phyloP scores from a whole-genome alignment of 2,888 invertebrate genomes.

The Perizoma affinitatum region DNA sequence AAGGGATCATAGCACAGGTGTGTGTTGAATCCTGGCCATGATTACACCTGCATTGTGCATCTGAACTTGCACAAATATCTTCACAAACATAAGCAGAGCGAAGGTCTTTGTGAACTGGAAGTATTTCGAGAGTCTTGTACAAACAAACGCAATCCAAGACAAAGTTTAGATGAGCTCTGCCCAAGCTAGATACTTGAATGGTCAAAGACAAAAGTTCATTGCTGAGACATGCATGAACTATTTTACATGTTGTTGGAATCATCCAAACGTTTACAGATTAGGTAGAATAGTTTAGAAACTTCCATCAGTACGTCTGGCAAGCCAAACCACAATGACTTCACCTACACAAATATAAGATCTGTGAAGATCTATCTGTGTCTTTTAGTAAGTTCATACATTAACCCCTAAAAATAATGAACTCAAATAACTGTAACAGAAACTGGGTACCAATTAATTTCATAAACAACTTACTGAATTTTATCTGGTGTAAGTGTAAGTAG shows the following conservation, averaged over 20 bases:
- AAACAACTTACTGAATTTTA: no score
- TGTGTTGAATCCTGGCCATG: slow-evolving; percentile 6
- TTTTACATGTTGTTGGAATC: neutral
- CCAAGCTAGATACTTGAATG: slow-evolving; percentile 4
- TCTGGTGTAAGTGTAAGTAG: no score
- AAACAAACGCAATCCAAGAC: neutral
- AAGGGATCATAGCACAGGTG: slow-evolving; percentile 5
- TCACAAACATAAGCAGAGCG: neutral
- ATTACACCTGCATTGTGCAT: slow-evolving; percentile 7
- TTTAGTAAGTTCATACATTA: no score
- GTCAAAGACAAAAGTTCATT: slow-evolving; percentile 4
- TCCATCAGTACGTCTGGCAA: no score
- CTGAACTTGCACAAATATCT: neutral
- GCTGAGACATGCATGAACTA: neutral
- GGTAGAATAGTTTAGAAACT: no score
- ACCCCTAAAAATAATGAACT: no score
- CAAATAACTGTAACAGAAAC: no score
- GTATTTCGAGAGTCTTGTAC: slow-evolving; percentile 5
- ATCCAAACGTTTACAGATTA: no score
- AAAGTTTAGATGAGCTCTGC: slow-evolving; percentile 9
- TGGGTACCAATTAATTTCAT: no score
- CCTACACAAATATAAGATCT: no score
- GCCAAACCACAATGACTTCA: no score
- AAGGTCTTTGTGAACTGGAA: slow-evolving; percentile 14
- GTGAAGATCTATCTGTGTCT: no score